Evolutionary conservation across 2,888 invertebrate genomes (phyloP).

Genomic region (Dolomedes plantarius): DNA sequence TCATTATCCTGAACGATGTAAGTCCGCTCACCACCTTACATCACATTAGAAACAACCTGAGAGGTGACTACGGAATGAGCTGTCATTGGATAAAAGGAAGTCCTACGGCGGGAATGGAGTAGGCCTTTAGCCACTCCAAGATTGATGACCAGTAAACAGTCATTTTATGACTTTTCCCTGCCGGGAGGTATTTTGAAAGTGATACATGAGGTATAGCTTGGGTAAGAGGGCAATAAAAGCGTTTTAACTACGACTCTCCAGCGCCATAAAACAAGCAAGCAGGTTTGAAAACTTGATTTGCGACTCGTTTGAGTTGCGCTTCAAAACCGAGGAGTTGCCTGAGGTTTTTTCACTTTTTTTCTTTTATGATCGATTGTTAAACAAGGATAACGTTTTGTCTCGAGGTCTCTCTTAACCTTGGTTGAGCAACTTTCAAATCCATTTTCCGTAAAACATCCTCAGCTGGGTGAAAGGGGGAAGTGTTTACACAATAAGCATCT

Average conservation of each 20-base stretch:
- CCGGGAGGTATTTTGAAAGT: slow-evolving; percentile 45
- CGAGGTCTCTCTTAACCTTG: neutral
- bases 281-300: slow-evolving; percentile 51
- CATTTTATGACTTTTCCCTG: slow-evolving; percentile 45
- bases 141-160: slow-evolving; percentile 68
- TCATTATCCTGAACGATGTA: neutral
- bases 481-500: too few species aligned
- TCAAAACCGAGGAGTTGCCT: neutral
- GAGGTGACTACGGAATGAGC: neutral
- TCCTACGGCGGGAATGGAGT: slow-evolving; percentile 34
- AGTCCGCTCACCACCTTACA: neutral
- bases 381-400: slow-evolving; percentile 4
- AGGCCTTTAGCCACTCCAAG: slow-evolving; percentile 31
- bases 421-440: neutral
- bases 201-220: slow-evolving; percentile 35
- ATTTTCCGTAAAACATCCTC: too few species aligned
- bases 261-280: slow-evolving; percentile 56
- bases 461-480: too few species aligned
- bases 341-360: neutral
- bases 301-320: slow-evolving; percentile 3
- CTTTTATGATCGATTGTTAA: neutral
- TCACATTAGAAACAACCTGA: neutral
- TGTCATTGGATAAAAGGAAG: slow-evolving; percentile 45
- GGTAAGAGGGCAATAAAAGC: slow-evolving; percentile 37
- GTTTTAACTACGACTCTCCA: slow-evolving; percentile 51